phyloP scores from a whole-genome alignment of 2,113 vertebrate species.

The Catharus bicknelli region DNA sequence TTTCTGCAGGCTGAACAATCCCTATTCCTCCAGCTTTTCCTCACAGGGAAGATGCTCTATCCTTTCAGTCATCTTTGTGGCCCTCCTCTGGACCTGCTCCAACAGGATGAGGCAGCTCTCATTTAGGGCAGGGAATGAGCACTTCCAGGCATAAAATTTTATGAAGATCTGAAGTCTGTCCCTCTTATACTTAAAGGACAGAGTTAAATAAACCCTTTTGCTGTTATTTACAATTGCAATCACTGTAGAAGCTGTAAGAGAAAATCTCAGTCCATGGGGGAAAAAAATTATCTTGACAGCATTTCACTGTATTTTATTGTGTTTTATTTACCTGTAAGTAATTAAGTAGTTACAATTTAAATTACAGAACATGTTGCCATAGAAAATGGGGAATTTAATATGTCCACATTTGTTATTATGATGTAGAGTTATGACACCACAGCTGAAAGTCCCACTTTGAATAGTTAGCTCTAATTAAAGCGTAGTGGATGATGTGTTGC shows the following conservation, averaged over 20 bases:
- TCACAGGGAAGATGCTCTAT: background rate
- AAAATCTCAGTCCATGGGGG: background rate
- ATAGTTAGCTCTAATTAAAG: constrained; percentile 26
- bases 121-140: fast-evolving
- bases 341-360: background rate
- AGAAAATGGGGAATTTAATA: background rate
- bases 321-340: background rate
- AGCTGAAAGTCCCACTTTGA: background rate
- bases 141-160: background rate
- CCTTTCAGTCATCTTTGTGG: background rate
- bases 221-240: background rate
- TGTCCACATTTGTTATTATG: background rate
- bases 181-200: background rate
- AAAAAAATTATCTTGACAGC: background rate
- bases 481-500: background rate
- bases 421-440: background rate
- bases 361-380: background rate
- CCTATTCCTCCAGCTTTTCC: background rate
- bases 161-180: background rate
- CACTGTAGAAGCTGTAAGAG: background rate
- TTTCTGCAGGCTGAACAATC: background rate
- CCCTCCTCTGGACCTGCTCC: background rate
- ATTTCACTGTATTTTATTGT: background rate
- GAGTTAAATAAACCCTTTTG: background rate
- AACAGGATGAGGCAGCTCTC: background rate